Percentiles rank a stretch among this genome's conserved stretches.
phyloP scores from a whole-genome alignment of 2,888 invertebrate species.

The Megalurothrips usitatus region DNA sequence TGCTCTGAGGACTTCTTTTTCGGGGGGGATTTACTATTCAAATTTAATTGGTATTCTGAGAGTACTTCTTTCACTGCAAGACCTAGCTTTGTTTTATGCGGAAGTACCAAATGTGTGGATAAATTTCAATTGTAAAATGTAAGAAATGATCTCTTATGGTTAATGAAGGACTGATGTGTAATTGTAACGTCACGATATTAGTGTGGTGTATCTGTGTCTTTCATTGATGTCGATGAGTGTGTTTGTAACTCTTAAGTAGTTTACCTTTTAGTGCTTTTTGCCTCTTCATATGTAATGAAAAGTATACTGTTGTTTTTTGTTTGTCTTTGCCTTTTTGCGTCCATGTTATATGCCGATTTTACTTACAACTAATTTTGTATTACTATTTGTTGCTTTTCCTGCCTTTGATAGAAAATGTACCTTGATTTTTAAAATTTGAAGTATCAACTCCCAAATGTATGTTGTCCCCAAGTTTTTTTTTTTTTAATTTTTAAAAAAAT shows the following conservation, averaged over 20 bases:
- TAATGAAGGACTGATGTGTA: constrained; percentile 13
- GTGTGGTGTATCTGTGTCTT: background rate
- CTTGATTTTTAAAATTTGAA: background rate
- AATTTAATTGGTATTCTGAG: too few species aligned
- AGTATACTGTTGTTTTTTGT: background rate
- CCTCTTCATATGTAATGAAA: too few species aligned
- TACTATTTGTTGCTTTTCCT: background rate
- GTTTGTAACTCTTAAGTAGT: background rate
- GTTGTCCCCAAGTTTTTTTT: background rate
- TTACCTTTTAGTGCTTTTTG: background rate
- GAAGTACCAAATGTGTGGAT: constrained; percentile 9
- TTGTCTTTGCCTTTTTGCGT: background rate
- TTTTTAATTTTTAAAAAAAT: background rate
- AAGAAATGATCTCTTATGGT: constrained; percentile 20
- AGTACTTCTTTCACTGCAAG: too few species aligned
- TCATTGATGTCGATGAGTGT: background rate
- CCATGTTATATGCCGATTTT: background rate
- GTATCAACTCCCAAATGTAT: background rate
- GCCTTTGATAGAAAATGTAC: background rate
- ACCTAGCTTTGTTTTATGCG: background rate
- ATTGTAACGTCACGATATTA: background rate
- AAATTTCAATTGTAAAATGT: background rate
- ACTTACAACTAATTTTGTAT: background rate
- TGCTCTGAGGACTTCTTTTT: too few species aligned
- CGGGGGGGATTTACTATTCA: too few species aligned